Evolutionary conservation across 1,140 invertebrate species (phyloP).

Genomic region (Gonioctena quinquepunctata): DNA sequence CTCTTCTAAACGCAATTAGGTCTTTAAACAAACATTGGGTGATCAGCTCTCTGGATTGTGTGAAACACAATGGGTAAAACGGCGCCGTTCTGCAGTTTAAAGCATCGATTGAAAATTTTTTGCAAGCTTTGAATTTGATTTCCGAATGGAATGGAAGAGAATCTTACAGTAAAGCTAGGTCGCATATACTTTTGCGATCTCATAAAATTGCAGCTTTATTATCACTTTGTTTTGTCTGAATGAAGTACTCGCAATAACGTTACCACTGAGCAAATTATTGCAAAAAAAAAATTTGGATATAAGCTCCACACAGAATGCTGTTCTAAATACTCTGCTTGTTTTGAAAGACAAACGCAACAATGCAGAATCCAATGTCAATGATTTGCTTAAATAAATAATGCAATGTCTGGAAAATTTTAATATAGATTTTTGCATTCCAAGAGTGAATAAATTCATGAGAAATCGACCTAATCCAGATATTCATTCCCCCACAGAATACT

Average conservation of each 20-base stretch:
- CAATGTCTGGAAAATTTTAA: no score
- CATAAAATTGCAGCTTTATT: neutral
- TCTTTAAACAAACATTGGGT: conserved; percentile 2
- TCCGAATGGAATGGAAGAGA: neutral
- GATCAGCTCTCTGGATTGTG: neutral
- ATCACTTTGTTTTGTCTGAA: neutral
- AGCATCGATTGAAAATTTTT: neutral
- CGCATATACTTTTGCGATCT: neutral
- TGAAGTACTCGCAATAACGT: neutral
- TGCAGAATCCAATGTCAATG: no score
- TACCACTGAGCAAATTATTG: neutral
- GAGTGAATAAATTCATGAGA: no score
- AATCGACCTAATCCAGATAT: no score
- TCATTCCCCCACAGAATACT: no score
- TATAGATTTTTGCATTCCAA: no score
- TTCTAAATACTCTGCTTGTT: neutral
- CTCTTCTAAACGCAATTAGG: conserved; percentile 31
- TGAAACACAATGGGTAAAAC: conserved; percentile 6
- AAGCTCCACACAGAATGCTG: neutral
- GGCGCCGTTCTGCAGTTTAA: neutral
- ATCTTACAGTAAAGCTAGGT: neutral
- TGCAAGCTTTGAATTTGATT: neutral
- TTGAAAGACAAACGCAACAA: neutral
- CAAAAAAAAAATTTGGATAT: neutral
- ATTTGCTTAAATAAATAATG: no score